Evolutionary conservation across 2,113 vertebrate genomes (phyloP).

Genomic region (Pterophyllum scalare): DNA sequence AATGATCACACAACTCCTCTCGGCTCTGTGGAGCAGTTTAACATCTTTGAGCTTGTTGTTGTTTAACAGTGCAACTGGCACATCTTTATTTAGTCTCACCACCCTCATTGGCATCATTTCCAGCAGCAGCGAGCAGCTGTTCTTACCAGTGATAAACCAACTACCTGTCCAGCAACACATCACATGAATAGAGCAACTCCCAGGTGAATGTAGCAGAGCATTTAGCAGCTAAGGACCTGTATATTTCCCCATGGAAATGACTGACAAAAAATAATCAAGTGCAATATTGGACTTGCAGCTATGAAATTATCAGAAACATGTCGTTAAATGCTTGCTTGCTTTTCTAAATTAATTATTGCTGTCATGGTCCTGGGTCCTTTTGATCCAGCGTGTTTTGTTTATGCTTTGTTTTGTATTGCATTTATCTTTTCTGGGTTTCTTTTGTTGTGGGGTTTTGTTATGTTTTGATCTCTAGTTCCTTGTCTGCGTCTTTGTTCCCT

Average conservation of each 20-base stretch:
- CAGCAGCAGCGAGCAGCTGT: conserved; percentile 1
- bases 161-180: not conserved
- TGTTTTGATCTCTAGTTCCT: no score
- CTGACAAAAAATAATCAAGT: not conserved
- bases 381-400: no score
- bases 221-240: not conserved
- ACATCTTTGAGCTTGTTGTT: not conserved
- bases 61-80: not conserved
- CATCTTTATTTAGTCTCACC: not conserved
- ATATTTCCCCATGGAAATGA: not conserved
- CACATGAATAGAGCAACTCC: not conserved
- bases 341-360: no score
- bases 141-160: not conserved
- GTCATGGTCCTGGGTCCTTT: no score
- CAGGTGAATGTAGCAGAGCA: not conserved
- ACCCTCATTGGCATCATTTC: not conserved
- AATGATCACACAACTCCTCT: not conserved
- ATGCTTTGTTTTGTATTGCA: no score
- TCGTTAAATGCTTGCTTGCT: not conserved
- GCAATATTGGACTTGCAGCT: not conserved
- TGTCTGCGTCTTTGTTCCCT: no score
- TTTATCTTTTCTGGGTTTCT: no score
- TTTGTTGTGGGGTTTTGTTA: no score
- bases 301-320: not conserved
- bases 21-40: not conserved